These are phyloP conservation scores for Neotoma lepida DNA, from an alignment of 2,113 vertebrate species.

Conservation along the genomic window DNA sequence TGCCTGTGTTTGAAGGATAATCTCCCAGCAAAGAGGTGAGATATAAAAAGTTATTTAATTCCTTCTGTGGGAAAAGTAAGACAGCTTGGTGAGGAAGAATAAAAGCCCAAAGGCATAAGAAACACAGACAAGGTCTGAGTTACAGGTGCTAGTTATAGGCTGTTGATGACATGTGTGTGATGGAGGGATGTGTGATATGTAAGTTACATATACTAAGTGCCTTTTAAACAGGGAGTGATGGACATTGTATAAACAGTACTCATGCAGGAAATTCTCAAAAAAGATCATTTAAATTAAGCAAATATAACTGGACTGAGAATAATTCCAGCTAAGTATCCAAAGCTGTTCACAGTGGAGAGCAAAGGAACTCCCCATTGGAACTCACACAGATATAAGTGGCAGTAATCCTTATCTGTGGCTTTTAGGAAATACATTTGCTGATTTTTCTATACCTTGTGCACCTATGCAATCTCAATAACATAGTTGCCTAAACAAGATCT, in stretches of 20 bases:
- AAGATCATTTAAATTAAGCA: neutral
- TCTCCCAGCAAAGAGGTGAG: neutral
- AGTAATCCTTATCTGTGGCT: too few relatives aligned
- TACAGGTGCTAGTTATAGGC: neutral
- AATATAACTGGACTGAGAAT: neutral
- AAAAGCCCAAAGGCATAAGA: neutral
- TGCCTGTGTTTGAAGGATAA: neutral
- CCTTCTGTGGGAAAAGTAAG: neutral
- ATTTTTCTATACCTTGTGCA: too few relatives aligned
- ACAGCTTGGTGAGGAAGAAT: neutral
- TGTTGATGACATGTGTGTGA: neutral
- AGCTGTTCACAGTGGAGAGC: neutral
- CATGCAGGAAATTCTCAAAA: neutral
- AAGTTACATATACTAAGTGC: neutral
- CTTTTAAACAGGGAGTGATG: neutral
- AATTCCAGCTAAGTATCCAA: neutral
- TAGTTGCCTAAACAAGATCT: neutral
- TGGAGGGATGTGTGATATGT: neutral
- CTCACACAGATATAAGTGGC: too few relatives aligned
- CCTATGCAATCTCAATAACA: neutral
- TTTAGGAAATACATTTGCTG: too few relatives aligned
- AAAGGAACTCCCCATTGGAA: neutral
- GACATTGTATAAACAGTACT: neutral
- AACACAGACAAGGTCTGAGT: neutral
- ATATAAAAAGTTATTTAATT: conserved; percentile 11